Conservation (phyloP, 2,888 invertebrate genomes). For the Drosophila pseudotakahashii region DNA sequence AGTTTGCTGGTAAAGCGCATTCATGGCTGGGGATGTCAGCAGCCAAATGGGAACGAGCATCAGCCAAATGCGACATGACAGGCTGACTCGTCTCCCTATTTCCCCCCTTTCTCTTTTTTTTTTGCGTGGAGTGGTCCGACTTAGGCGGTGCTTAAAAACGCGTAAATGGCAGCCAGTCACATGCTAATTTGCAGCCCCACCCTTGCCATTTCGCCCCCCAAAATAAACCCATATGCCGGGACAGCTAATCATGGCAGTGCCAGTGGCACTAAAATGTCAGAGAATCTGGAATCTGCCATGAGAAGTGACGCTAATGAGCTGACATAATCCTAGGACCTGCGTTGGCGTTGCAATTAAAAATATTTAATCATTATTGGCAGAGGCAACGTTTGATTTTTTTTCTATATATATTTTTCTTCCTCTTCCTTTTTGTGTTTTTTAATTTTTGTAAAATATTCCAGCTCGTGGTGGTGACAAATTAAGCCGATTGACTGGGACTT, state of each 20-base stretch:
- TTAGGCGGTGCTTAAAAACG: slow-evolving; percentile 54
- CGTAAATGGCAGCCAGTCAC: slow-evolving; percentile 69
- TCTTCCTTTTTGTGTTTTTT: slow-evolving; percentile 15
- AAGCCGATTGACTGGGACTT: slow-evolving; percentile 53
- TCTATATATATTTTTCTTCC: not conserved
- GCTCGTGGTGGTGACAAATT: slow-evolving; percentile 62
- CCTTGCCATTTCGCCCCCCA: not conserved
- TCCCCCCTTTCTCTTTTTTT: slow-evolving; percentile 1
- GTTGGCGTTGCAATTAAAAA: slow-evolving; percentile 61
- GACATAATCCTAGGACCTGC: slow-evolving; percentile 51
- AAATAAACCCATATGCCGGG: slow-evolving; percentile 24
- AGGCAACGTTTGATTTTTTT: slow-evolving; percentile 6
- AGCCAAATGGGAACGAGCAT: slow-evolving; percentile 35
- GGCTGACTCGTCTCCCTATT: slow-evolving; percentile 26
- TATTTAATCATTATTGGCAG: slow-evolving; percentile 71
- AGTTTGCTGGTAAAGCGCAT: slow-evolving; percentile 40
- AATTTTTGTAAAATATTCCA: slow-evolving; percentile 31
- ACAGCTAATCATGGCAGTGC: slow-evolving; percentile 58
- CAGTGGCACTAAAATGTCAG: slow-evolving; percentile 63
- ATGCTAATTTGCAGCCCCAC: slow-evolving; percentile 63
- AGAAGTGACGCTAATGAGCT: slow-evolving; percentile 71
- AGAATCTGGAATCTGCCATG: slow-evolving; percentile 51
- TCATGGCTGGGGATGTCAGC: slow-evolving; percentile 34
- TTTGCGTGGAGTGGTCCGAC: slow-evolving; percentile 14
- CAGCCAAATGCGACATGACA: slow-evolving; percentile 48